phyloP scores from a whole-genome alignment of 2,113 vertebrate species.

The Mirza zaza region DNA sequence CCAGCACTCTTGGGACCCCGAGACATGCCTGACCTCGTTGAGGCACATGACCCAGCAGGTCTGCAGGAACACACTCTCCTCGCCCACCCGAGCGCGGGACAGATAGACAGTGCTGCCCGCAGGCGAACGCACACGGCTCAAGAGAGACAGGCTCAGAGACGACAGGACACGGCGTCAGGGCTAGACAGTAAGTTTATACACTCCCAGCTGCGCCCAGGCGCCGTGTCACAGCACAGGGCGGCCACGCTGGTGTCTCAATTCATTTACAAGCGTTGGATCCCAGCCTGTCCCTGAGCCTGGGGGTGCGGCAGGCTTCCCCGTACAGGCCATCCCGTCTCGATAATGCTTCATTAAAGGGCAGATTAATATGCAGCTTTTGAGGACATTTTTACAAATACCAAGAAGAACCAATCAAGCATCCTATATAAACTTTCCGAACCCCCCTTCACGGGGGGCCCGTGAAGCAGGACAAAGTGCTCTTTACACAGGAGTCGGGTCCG shows the following conservation, averaged over 20 bases:
- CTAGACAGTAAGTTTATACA: constrained; percentile 79
- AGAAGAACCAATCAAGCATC: constrained; percentile 40
- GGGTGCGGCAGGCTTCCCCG: constrained; percentile 49
- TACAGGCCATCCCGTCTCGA: constrained; percentile 68
- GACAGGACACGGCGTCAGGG: constrained; percentile 59
- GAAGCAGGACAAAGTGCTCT: constrained; percentile 88
- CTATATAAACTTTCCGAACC: constrained; percentile 71
- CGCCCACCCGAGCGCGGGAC: too few relatives aligned
- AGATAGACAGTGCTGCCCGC: neutral
- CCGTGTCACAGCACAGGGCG: neutral
- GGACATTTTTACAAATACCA: constrained; percentile 41
- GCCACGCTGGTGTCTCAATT: neutral
- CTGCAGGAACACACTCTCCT: neutral
- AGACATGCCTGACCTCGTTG: neutral
- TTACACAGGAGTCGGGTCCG: constrained; percentile 80
- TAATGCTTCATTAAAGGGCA: constrained; percentile 87
- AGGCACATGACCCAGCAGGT: neutral
- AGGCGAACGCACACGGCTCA: rapidly evolving
- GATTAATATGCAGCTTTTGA: constrained; percentile 74
- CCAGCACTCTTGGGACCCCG: neutral
- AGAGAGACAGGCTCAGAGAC: neutral
- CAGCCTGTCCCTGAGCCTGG: neutral
- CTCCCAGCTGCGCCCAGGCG: constrained; percentile 35
- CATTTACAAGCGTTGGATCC: constrained; percentile 51
- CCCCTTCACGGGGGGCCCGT: constrained; percentile 61